Conservation (phyloP, 2,113 vertebrate genomes). For the Camelus dromedarius region DNA sequence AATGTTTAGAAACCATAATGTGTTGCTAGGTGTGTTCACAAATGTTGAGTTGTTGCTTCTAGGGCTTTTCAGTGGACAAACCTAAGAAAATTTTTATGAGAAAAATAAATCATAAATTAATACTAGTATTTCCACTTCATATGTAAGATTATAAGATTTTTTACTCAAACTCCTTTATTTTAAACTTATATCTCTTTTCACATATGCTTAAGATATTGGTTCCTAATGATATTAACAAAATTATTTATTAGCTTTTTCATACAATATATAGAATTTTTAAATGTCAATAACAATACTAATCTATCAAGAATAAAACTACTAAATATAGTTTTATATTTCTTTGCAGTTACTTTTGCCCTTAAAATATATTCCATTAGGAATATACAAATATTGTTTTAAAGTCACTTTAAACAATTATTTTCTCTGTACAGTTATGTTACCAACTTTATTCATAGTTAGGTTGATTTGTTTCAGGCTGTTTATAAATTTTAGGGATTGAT, state of each 20-base stretch:
- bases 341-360: constrained; percentile 38
- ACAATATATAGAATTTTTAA: constrained; percentile 54
- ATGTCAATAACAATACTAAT: constrained; percentile 48
- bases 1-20: constrained; percentile 34
- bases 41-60: background rate
- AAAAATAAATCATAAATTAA: constrained; percentile 49
- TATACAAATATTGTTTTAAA: constrained; percentile 48
- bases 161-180: constrained; percentile 24
- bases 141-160: constrained; percentile 54
- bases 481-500: constrained; percentile 29
- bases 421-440: constrained; percentile 57
- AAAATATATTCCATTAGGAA: constrained; percentile 35
- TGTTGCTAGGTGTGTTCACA: constrained; percentile 22
- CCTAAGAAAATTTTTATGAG: background rate
- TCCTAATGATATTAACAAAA: constrained; percentile 51
- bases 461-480: constrained; percentile 48
- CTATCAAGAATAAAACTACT: constrained; percentile 37
- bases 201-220: background rate
- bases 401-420: constrained; percentile 42
- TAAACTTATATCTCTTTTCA: constrained; percentile 35
- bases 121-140: constrained; percentile 48
- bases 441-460: constrained; percentile 8
- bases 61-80: constrained; percentile 42
- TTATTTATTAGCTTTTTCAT: constrained; percentile 44
- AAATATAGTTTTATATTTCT: constrained; percentile 45